These are phyloP conservation scores for Caenorhabditis zanzibari DNA, from an alignment of 2,888 invertebrate species.

Conservation along the genomic window DNA sequence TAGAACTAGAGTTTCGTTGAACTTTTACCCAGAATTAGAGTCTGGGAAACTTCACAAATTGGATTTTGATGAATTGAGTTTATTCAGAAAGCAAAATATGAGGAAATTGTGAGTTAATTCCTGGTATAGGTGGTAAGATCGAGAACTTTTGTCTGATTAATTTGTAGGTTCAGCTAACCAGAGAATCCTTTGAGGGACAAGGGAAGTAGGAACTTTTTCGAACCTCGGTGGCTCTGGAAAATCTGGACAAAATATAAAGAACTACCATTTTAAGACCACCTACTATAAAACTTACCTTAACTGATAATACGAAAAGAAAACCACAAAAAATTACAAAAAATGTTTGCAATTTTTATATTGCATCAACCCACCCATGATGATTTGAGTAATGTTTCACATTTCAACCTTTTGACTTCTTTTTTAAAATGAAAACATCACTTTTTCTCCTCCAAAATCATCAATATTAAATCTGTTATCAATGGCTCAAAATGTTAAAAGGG, in stretches of 20 bases:
- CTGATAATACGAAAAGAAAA: not conserved
- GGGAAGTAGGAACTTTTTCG: too few species aligned
- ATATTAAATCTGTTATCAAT: constrained; percentile 12
- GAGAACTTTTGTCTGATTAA: not conserved
- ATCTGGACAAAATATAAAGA: too few species aligned
- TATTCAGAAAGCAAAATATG: not conserved
- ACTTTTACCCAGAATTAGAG: not conserved
- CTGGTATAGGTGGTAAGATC: constrained; percentile 2
- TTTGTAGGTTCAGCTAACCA: too few species aligned
- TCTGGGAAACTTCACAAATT: not conserved
- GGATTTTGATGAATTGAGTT: not conserved
- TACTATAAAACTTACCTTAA: not conserved
- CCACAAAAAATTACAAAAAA: too few species aligned
- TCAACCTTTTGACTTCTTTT: not conserved
- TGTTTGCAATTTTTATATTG: too few species aligned
- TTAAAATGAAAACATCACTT: constrained; percentile 16
- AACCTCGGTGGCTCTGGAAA: too few species aligned
- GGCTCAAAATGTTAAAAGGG: constrained; percentile 28
- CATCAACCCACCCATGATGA: not conserved
- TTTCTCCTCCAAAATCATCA: constrained; percentile 6
- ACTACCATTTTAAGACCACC: too few species aligned
- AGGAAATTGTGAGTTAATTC: not conserved
- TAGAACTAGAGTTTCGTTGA: constrained; percentile 5
- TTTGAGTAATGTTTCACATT: constrained; percentile 2
- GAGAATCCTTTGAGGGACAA: too few species aligned